Base-by-base conservation (phyloP, 2,888 invertebrate species). In the Drosophila rubida region DNA sequence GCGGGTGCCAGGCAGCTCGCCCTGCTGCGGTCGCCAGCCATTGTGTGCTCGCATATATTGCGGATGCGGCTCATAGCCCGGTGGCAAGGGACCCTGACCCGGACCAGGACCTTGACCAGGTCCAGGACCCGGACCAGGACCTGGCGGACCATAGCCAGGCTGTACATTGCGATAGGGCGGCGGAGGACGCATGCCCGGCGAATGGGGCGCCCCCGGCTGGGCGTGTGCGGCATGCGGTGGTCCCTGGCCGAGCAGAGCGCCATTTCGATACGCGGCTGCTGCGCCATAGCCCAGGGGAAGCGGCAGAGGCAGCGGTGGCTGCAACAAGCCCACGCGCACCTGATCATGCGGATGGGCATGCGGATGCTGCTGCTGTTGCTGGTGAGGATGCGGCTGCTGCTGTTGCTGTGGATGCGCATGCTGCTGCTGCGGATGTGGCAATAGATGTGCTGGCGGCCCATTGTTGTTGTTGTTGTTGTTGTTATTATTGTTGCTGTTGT, bases 1-100 rank as follows among this genome's bases (percentile, higher is more conserved):
- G 37, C 91, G 89, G 48, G 88, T 74, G 74, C 93, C 94, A 9
- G 80, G 66, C 39, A 71, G 76, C 62, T 88, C 88, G 2, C 83
- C 84, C 49, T 86, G 87, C 51, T 87, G 88, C 37, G 90, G 85
- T 16, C 91, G 87, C 82, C 82, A 82, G 16, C 82, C 82, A n/a
- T 82, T 82, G 46, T 83, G 86, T 6, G 88, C 78, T 3, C 82
- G 78, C 70, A 87, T 87, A 8, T 70, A 82, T 46, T 82, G 81
- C 54, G 60, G 35, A 54, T 79, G 87, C 14, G 62, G 76, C 8
- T 87, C 81, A 32, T 81, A 81, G 50, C 71, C 82, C 2, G 68
- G 44, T 13, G 71, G 44, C 51, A 3, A 23, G 50, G 65, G 51
- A 2, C 62, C 69, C 19, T 54, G 50, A 0, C 59, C 59, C 2